Evolutionary conservation across 2,113 vertebrate genomes (phyloP).

Genomic region (Phylloscopus trochilus): DNA sequence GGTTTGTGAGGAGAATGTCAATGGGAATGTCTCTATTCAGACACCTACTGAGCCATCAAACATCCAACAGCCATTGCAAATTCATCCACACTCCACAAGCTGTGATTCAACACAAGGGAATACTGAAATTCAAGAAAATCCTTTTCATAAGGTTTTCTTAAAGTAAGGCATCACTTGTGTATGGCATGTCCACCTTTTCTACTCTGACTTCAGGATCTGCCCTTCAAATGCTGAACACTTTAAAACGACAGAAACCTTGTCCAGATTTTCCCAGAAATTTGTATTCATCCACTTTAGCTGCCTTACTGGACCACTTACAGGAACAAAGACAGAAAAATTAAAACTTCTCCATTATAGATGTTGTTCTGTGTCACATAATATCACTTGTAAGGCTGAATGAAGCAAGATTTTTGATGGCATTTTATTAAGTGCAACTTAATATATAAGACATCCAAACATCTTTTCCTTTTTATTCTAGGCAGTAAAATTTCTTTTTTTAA

Average conservation of each 20-base stretch:
- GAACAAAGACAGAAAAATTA: neutral
- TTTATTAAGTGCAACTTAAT: neutral
- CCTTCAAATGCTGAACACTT: neutral
- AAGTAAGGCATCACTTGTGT: neutral
- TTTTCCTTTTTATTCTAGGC: neutral
- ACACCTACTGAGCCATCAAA: neutral
- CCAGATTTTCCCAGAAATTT: neutral
- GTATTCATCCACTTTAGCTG: neutral
- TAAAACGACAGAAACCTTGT: neutral
- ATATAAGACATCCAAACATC: neutral
- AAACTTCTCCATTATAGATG: neutral
- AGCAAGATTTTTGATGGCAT: neutral
- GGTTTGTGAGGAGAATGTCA: neutral
- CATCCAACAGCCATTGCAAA: neutral
- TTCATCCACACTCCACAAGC: neutral
- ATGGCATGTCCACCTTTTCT: neutral
- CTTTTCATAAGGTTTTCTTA: neutral
- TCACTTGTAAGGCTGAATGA: neutral
- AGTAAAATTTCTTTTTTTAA: neutral
- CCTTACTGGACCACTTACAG: neutral
- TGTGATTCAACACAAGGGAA: neutral
- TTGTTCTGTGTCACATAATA: neutral
- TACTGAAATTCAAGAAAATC: neutral
- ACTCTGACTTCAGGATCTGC: neutral
- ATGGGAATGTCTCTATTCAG: neutral